Percentiles rank a stretch among this genome's conserved stretches.
phyloP scores from a whole-genome alignment of 2,797 vertebrate species.

The Brachyrhaphis roseni region DNA sequence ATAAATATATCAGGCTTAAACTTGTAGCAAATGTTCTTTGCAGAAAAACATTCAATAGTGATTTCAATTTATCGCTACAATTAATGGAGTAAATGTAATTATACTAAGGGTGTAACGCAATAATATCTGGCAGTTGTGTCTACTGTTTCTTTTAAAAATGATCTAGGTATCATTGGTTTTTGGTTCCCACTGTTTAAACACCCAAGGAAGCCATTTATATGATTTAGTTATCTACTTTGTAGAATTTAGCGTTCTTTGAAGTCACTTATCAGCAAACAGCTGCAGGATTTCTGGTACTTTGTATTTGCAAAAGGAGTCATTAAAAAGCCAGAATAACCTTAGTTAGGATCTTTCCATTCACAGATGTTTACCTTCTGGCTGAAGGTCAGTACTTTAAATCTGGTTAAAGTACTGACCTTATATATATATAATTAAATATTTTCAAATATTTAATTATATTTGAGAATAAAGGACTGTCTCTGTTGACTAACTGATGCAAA shows the following conservation, averaged over 20 bases:
- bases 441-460: slow-evolving; percentile 45
- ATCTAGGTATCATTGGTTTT: too few species aligned
- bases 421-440: too few species aligned
- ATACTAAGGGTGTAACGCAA: background rate
- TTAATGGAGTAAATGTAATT: background rate
- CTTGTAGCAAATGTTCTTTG: background rate
- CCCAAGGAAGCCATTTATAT: background rate
- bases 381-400: slow-evolving; percentile 28
- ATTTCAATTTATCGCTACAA: background rate
- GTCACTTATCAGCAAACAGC: slow-evolving; percentile 1
- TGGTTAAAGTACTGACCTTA: too few species aligned
- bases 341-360: slow-evolving; percentile 18
- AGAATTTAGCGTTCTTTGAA: slow-evolving; percentile 6
- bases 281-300: background rate
- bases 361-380: slow-evolving; percentile 62
- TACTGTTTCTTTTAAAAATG: background rate
- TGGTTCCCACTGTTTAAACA: background rate
- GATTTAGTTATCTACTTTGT: background rate
- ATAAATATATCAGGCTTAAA: background rate
- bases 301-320: slow-evolving; percentile 8
- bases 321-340: slow-evolving; percentile 39
- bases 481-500: background rate
- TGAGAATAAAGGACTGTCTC: background rate
- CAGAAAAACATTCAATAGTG: background rate
- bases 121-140: background rate